A percentile compares a stretch with the other conserved stretches of the same genome.
These are phyloP conservation scores for Sphaerodactylus townsendi DNA, from an alignment of 2,113 vertebrate genomes.

Conservation along the genomic window DNA sequence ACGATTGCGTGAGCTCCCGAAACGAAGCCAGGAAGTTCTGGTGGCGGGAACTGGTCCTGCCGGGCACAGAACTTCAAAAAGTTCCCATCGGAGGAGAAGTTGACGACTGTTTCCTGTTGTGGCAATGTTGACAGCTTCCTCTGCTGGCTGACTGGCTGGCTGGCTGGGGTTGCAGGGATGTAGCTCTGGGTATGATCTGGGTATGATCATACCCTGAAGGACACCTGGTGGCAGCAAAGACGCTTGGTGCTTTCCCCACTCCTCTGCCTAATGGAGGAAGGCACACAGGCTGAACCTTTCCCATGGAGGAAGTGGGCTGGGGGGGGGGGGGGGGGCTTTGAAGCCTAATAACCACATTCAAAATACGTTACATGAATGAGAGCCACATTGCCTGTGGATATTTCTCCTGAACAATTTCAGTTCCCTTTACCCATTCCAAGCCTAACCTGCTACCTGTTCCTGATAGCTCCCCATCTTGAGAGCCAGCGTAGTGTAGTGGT, in stretches of 20 bases:
- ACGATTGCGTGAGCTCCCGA: background rate
- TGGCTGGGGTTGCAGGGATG: background rate
- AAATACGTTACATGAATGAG: background rate
- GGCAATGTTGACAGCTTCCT: slow-evolving; percentile 16
- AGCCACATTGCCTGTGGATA: background rate
- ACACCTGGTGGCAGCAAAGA: background rate
- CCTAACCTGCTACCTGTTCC: background rate
- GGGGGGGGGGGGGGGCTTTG: background rate
- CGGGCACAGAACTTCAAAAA: background rate
- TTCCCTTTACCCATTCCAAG: background rate
- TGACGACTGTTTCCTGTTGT: slow-evolving; percentile 25
- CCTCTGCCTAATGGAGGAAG: background rate
- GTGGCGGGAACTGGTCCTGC: background rate
- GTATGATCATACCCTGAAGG: background rate
- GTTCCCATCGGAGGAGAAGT: background rate
- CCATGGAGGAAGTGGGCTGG: too few species aligned
- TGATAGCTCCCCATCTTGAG: background rate
- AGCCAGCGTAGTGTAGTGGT: too few species aligned
- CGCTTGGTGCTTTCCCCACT: background rate
- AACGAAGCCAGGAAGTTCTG: slow-evolving; percentile 3
- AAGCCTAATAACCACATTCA: background rate
- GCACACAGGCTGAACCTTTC: background rate
- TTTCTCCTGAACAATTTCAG: background rate
- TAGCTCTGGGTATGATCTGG: background rate
- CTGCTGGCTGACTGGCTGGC: background rate